phyloP scores from a whole-genome alignment of 2,113 vertebrate species.

The Xiphophorus maculatus region DNA sequence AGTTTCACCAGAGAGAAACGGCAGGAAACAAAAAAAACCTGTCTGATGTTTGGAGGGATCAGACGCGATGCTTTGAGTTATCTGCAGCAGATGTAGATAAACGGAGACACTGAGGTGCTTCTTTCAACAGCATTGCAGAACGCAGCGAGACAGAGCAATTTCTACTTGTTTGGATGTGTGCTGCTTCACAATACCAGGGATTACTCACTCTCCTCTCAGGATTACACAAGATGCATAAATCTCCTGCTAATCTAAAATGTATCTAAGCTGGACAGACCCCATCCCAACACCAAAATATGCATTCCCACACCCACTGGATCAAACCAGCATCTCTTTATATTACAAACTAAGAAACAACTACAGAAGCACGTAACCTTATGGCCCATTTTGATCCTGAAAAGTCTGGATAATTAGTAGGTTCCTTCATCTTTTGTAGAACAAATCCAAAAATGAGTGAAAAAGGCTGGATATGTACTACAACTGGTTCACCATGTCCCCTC shows the following conservation, averaged over 20 bases:
- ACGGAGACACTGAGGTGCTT: conserved; percentile 7
- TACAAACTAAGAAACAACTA: conserved; percentile 40
- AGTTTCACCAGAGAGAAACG: conserved; percentile 28
- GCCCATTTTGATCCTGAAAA: conserved; percentile 5
- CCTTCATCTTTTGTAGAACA: background rate
- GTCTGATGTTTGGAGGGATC: conserved; percentile 27
- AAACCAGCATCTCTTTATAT: conserved; percentile 38
- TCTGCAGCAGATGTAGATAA: conserved; percentile 37
- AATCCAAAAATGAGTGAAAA: background rate
- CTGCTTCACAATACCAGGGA: conserved; percentile 39
- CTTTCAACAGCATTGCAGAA: conserved; percentile 25
- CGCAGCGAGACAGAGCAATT: conserved; percentile 36
- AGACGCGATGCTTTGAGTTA: conserved; percentile 37
- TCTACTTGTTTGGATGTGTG: conserved; percentile 44
- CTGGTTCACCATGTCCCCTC: background rate
- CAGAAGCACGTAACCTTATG: conserved; percentile 37
- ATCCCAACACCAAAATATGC: conserved; percentile 33
- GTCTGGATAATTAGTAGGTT: background rate
- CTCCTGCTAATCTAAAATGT: conserved; percentile 51
- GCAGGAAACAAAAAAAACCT: conserved; percentile 8
- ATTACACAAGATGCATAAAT: conserved; percentile 64
- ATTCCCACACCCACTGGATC: conserved; percentile 41
- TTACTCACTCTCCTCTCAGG: conserved; percentile 59
- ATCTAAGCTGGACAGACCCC: conserved; percentile 51
- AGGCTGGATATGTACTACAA: background rate